Evolutionary conservation across 2,888 invertebrate species (phyloP).

Genomic region (Agrochola lota): DNA sequence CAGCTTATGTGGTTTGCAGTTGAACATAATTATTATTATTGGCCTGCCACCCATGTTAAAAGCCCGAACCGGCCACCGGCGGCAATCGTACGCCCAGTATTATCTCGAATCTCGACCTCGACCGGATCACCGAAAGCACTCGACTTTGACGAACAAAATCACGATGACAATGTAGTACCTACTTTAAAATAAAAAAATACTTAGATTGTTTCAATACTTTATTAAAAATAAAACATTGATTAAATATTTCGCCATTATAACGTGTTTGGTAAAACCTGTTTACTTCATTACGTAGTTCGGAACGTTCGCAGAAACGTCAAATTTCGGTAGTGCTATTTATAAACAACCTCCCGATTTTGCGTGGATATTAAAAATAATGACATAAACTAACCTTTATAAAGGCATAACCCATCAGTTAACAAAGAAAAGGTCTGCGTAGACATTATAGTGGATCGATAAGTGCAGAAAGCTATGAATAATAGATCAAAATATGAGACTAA

Average conservation of each 20-base stretch:
- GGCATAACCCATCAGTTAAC: background rate
- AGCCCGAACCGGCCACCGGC: background rate
- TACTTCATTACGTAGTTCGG: conserved; percentile 52
- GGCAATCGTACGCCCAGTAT: no score
- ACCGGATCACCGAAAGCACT: background rate
- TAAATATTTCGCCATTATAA: conserved; percentile 17
- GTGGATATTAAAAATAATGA: conserved; percentile 69
- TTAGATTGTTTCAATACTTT: no score
- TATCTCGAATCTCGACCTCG: background rate
- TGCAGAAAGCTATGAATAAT: conserved; percentile 47
- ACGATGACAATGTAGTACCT: background rate
- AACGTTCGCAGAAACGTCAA: conserved; percentile 74
- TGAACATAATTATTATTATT: background rate
- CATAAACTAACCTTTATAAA: conserved; percentile 61
- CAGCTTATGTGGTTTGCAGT: no score
- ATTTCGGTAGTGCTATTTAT: conserved; percentile 76
- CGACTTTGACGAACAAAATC: background rate
- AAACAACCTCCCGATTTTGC: conserved; percentile 75
- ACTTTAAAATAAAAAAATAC: background rate
- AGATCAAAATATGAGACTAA: conserved; percentile 70
- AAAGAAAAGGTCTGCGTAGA: background rate
- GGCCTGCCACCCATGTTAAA: background rate
- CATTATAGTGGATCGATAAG: conserved; percentile 17
- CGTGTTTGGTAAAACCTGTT: conserved; percentile 4
- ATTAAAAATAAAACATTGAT: background rate